These are phyloP conservation scores for Danio tinwini DNA, from an alignment of 2,797 vertebrate species.

Conservation along the genomic window DNA sequence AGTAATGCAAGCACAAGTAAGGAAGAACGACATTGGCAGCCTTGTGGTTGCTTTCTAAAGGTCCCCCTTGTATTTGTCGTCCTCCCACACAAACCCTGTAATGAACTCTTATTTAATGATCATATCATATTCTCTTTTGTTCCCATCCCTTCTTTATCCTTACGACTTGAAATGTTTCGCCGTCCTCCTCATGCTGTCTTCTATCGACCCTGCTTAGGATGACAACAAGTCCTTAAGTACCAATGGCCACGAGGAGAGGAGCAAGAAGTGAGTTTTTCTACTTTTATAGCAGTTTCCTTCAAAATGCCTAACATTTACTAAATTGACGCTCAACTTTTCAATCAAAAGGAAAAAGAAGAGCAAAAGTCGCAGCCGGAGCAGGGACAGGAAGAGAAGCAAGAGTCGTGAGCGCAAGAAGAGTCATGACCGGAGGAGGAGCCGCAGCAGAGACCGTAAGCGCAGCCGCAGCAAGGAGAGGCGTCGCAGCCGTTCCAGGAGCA, in stretches of 20 bases:
- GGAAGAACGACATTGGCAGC: slow-evolving; percentile 67
- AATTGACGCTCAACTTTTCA: slow-evolving; percentile 1
- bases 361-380: slow-evolving; percentile 88
- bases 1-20: slow-evolving; percentile 68
- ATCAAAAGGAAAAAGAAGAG: slow-evolving; percentile 84
- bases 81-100: slow-evolving; percentile 61
- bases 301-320: background rate
- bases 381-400: slow-evolving; percentile 85
- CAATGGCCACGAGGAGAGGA: slow-evolving; percentile 90
- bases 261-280: slow-evolving; percentile 88
- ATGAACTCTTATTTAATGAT: slow-evolving; percentile 83
- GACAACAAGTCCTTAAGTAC: slow-evolving; percentile 92
- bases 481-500: slow-evolving; percentile 84
- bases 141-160: slow-evolving; percentile 86
- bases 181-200: slow-evolving; percentile 97
- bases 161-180: slow-evolving; percentile 93
- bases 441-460: slow-evolving; percentile 85
- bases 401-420: slow-evolving; percentile 85
- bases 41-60: slow-evolving; percentile 82
- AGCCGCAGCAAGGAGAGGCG: slow-evolving; percentile 88
- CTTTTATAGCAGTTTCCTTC: background rate
- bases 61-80: slow-evolving; percentile 69
- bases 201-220: slow-evolving; percentile 97
- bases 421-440: slow-evolving; percentile 85
- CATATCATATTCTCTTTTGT: slow-evolving; percentile 92